A percentile compares a stretch with the other conserved stretches of the same genome.
These are phyloP conservation scores for Caenorhabditis remanei DNA, from an alignment of 1,140 invertebrate genomes.

Conservation along the genomic window DNA sequence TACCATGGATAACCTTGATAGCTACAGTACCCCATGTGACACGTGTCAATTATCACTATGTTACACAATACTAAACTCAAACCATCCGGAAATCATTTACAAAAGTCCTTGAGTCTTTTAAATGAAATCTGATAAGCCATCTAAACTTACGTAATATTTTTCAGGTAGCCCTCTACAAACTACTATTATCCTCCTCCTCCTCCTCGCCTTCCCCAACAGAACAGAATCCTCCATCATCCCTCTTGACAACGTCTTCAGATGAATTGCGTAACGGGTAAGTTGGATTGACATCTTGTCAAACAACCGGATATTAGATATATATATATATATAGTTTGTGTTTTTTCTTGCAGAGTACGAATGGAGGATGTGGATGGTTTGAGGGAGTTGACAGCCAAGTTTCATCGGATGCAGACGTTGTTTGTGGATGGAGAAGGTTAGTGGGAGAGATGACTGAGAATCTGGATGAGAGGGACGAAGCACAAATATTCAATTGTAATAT, in stretches of 20 bases:
- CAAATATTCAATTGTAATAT: no score
- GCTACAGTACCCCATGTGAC: not conserved
- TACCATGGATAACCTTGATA: not conserved
- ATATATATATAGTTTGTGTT: not conserved
- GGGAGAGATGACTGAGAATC: not conserved
- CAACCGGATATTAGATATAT: constrained; percentile 50
- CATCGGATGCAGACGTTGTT: constrained; percentile 51
- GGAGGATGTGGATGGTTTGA: constrained; percentile 11
- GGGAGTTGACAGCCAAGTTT: constrained; percentile 56
- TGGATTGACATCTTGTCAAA: constrained; percentile 55
- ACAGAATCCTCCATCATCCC: not conserved
- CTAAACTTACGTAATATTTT: constrained; percentile 1
- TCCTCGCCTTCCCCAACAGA: not conserved
- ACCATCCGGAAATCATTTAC: not conserved
- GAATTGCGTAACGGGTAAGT: constrained; percentile 46
- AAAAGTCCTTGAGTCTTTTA: not conserved
- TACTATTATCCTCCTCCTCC: not conserved
- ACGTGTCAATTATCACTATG: constrained; percentile 12
- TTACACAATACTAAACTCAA: not conserved
- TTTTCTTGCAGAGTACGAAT: not conserved
- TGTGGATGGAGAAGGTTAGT: constrained; percentile 64
- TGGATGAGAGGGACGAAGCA: not conserved
- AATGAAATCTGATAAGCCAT: not conserved
- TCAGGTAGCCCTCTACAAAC: constrained; percentile 36
- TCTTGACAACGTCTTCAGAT: constrained; percentile 25